Evolutionary conservation across 2,797 vertebrate species (phyloP), one percentile per base, ranked within the genome.

Genomic region (Cryptoprocta ferox): DNA sequence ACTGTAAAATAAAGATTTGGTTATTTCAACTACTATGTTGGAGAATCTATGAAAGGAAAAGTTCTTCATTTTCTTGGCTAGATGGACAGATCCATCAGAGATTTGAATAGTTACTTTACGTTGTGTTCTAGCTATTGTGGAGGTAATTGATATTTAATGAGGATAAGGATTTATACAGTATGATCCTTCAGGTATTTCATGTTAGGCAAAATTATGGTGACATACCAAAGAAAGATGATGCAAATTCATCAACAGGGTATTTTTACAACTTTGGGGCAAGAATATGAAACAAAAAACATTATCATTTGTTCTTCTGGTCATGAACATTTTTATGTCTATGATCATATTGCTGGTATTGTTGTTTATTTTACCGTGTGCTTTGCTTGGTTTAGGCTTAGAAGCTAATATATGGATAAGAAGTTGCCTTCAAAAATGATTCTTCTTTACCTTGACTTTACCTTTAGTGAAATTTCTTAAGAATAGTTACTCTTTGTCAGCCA

Each of bases 381-480:
- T 91, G 26, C 37, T 89, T 80, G 56, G 35, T 39, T 78, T 75
- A 94, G 65, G 6, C 19, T 71, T 84, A 50, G 37, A 50, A 45
- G 73, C 14, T 39, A 45, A 71, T 50, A 68, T 37, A 56, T 28
- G 68, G 26, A 85, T 56, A 70, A 88, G 28, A 83, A 82, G 76
- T 80, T 42, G 90, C 30, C 26, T 91, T 95, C 59, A 68, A 91
- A 88, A 71, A 53, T 82, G 75, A 50, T 61, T 82, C 30, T 6
- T 81, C 68, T 68, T 92, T 53, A 83, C 12, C 15, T 71, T 91
- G 32, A 42, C 16, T 86, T 89, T 61, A n/a, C 24, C 19, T 68
- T 95, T 39, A n/a, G 9, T 61, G 28, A 87, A 35, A 66, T 90
- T 94, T 75, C 48, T 92, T 28, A 94, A 87, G 53, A 85, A 50